Conservation (phyloP, 2,797 vertebrate species). For the Sebastiscus albofasciatus region DNA sequence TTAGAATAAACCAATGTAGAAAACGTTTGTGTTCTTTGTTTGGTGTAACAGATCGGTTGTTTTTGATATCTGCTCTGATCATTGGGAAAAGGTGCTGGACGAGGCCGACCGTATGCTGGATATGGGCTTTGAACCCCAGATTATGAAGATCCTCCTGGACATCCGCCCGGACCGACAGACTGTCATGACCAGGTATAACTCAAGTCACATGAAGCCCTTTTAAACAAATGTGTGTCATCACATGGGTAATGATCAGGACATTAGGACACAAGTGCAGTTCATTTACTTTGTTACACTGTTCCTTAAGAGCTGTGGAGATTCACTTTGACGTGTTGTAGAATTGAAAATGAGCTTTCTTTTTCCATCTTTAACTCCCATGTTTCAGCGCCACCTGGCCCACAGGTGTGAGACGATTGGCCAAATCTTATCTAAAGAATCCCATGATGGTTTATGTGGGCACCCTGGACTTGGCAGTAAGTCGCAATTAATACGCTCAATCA, state of each 20-base stretch:
- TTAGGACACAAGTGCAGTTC: not conserved
- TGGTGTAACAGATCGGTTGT: not conserved
- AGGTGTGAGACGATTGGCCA: slow-evolving; percentile 90
- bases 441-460: slow-evolving; percentile 98
- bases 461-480: slow-evolving; percentile 93
- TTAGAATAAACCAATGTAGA: not conserved
- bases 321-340: not conserved
- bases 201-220: not conserved
- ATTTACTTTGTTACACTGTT: not conserved
- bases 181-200: slow-evolving; percentile 92
- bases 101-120: slow-evolving; percentile 98
- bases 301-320: not conserved
- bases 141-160: slow-evolving; percentile 96
- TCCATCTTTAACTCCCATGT: not conserved
- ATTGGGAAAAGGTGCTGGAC: slow-evolving; percentile 90
- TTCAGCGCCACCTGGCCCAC: slow-evolving; percentile 95
- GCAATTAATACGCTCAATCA: not conserved
- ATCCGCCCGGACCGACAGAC: slow-evolving; percentile 96
- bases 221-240: not conserved
- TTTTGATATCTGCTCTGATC: not conserved
- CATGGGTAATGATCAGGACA: not conserved
- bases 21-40: not conserved
- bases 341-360: not conserved
- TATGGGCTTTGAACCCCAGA: slow-evolving; percentile 99
- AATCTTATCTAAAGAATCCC: slow-evolving; percentile 93